Conservation (phyloP, 2,888 invertebrate species). For the Gymnocheta viridis region DNA sequence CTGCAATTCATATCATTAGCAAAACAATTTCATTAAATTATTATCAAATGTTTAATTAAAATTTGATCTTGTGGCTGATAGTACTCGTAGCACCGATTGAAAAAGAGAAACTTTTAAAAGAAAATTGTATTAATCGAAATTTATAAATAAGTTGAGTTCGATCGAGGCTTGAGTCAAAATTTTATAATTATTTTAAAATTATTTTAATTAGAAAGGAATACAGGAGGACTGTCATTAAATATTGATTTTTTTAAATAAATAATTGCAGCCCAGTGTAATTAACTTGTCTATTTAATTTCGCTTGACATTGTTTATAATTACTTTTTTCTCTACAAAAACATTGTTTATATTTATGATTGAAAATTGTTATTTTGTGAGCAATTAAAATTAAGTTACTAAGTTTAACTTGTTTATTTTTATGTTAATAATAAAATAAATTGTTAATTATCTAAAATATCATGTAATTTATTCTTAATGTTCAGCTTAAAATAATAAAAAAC, state of each 20-base stretch:
- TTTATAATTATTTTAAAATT: too few species aligned
- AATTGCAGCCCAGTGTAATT: neutral
- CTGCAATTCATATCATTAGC: too few species aligned
- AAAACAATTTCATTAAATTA: too few species aligned
- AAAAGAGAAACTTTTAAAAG: too few species aligned
- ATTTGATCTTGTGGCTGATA: too few species aligned
- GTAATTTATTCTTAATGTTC: neutral
- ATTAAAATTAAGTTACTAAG: constrained; percentile 1
- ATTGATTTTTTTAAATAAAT: neutral
- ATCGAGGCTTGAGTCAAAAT: too few species aligned
- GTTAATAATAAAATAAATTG: neutral
- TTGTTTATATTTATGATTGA: constrained; percentile 40
- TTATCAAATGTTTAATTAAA: too few species aligned
- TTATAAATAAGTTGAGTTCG: too few species aligned
- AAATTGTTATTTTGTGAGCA: constrained; percentile 41
- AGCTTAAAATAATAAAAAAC: neutral
- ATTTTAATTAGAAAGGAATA: too few species aligned
- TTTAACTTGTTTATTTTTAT: neutral
- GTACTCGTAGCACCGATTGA: too few species aligned
- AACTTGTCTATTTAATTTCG: neutral
- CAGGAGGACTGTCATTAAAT: too few species aligned
- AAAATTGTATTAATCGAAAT: too few species aligned
- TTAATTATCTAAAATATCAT: neutral
- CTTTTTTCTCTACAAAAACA: constrained; percentile 30
- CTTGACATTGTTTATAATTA: constrained; percentile 1